Percentiles rank a stretch among this genome's conserved stretches.
Evolutionary conservation across 2,797 vertebrate species (phyloP).

Genomic region (Tiaroga cobitis): DNA sequence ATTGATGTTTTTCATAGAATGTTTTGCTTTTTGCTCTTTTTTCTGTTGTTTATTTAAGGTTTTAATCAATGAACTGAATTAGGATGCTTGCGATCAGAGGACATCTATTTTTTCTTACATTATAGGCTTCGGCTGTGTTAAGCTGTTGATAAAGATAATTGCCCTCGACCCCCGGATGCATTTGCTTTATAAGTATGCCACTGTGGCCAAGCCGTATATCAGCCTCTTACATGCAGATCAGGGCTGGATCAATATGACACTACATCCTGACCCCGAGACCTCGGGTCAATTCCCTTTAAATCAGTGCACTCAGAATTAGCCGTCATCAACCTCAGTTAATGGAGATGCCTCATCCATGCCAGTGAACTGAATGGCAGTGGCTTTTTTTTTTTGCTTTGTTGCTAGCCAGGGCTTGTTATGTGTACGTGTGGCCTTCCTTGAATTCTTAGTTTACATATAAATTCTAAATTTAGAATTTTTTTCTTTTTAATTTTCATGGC

Average conservation of each 20-base stretch:
- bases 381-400: neutral
- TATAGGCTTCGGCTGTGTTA: constrained; percentile 34
- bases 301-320: constrained; percentile 66
- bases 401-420: constrained; percentile 28
- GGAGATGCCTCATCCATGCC: constrained; percentile 65
- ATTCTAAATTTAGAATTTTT: neutral
- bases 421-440: neutral
- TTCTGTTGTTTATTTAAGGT: constrained; percentile 40
- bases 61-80: constrained; percentile 51
- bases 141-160: constrained; percentile 58
- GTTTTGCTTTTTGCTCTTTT: constrained; percentile 31
- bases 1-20: constrained; percentile 41
- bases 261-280: constrained; percentile 67
- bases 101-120: constrained; percentile 10
- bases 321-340: constrained; percentile 66
- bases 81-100: constrained; percentile 31
- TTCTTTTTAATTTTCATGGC: neutral
- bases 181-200: constrained; percentile 51
- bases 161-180: constrained; percentile 37
- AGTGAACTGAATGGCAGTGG: constrained; percentile 53
- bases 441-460: neutral
- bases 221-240: constrained; percentile 62
- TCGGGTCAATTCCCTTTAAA: constrained; percentile 61
- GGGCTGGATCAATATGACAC: constrained; percentile 64
- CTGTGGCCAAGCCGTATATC: constrained; percentile 49